Evolutionary conservation across 2,113 vertebrate genomes (phyloP), one percentile per base, ranked within the genome.

Genomic region (Dascyllus trimaculatus): DNA sequence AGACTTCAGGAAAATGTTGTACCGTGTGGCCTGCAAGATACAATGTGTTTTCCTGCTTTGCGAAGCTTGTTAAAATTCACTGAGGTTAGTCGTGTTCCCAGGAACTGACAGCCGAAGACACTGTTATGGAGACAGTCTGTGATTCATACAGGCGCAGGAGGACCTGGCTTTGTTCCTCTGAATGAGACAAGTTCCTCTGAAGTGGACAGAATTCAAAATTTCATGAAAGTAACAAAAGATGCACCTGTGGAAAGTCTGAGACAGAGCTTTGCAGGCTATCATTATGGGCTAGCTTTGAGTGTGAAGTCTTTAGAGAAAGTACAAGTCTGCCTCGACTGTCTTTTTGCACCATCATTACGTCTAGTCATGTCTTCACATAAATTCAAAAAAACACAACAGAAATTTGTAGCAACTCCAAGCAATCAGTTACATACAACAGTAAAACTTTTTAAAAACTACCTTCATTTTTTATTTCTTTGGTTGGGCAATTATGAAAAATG

Each of bases 121-220:
- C 29, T 72, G 68, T 53, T 79, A 21, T 71, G 57, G 21, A 58
- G 24, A 22, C 59, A 52, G 64, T 56, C 21, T 0, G 13, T 72
- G 80, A 80, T 78, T 86, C 46, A 79, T 68, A n/a, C 56, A 32
- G 62, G 29, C 52, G 49, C 52, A 22, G 24, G 45, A 62, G 53
- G 43, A 64, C 57, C 48, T 80, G 65, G 62, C 45, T 61, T 19
- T 67, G 46, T 59, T 83, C 60, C 79, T 64, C 61, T 57, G 17
- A 79, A 52, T 58, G 54, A 71, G 10, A 71, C 70, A 64, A 75
- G 29, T n/a, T n/a, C n/a, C n/a, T n/a, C n/a, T n/a, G n/a, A n/a
- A 49, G 22, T 40, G 46, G 45, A 77, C 19, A 60, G 3, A 43
- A 59, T 63, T 48, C 11, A 14, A 14, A 2, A 11, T 40, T 64